Evolutionary conservation across 2,888 invertebrate species (phyloP), one percentile per base, ranked within the genome.

Genomic region (Graphium colonna): DNA sequence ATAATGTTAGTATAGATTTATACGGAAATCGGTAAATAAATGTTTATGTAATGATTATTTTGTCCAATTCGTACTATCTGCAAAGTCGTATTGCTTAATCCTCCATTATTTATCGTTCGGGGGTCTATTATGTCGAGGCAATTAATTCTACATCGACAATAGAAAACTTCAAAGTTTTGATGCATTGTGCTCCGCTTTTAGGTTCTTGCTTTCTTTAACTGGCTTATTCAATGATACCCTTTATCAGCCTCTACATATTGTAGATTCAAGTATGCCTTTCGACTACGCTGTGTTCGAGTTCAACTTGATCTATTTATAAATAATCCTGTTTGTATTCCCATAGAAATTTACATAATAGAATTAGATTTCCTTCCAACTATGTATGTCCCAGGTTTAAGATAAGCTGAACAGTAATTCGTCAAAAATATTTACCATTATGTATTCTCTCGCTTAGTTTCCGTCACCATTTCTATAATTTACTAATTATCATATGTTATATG

Each of bases 71-170:
- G 60, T 57, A 63, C 71, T 68, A 70, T 63, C 69, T 68, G 66
- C 62, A 57, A 61, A 66, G 63, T 64, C 60, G 64, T 65, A 69
- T 69, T 71, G 70, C 68, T 64, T 62, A 71, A 72, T 52, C 66
- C 68, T 67, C 64, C 74, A 72, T 77, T 79, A 47, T 46, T 52
- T 79, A 74, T 77, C 75, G 77, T 76, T 71, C 68, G 69, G 69
- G 71, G 56, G 36, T 16, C 43, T 42, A 41, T 48, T 53, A 53
- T 53, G 12, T 28, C 55, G 77, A 77, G 79, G 83, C 84, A 85
- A 86, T 87, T 85, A 85, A 86, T 85, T 82, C 74, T 71, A 73
- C 77, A 73, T 79, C 68, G 74, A 87, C 87, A 87, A 87, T 85
- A 76, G 82, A 79, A 82, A 86, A 86, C 75, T 85, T 84, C 71